Percentiles rank a stretch among this genome's conserved stretches.
phyloP scores from a whole-genome alignment of 1,140 invertebrate genomes.

The Zaprionus tsacasi region DNA sequence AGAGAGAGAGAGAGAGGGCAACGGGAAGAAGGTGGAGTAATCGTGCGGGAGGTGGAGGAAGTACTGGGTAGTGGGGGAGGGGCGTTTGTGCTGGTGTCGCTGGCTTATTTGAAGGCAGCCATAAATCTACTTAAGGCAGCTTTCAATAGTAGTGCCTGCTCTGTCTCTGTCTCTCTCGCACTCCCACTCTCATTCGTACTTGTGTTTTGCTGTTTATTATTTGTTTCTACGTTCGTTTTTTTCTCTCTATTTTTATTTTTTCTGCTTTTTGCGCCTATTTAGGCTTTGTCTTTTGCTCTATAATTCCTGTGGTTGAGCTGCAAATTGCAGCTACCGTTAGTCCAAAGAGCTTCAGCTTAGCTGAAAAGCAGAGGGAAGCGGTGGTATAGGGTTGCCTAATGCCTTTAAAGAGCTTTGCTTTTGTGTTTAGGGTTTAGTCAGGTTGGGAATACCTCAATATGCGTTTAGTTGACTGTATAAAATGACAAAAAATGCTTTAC shows the following conservation, averaged over 20 bases:
- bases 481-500: neutral
- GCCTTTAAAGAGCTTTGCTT: neutral
- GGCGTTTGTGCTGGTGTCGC: constrained; percentile 5
- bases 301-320: constrained; percentile 47
- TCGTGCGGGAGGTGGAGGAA: constrained; percentile 4
- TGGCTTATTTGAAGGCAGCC: constrained; percentile 63
- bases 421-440: neutral
- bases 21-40: neutral
- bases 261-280: constrained; percentile 37
- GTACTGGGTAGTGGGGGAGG: neutral
- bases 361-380: neutral
- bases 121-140: constrained; percentile 80
- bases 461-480: neutral
- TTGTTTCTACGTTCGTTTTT: constrained; percentile 50
- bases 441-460: neutral
- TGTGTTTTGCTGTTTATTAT: constrained; percentile 40
- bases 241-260: constrained; percentile 49
- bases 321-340: constrained; percentile 46
- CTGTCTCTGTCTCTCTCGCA: constrained; percentile 1
- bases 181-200: neutral
- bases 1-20: neutral
- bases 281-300: constrained; percentile 57
- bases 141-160: constrained; percentile 56
- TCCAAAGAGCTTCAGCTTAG: constrained; percentile 24
- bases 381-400: neutral